These are phyloP conservation scores for Grapholita molesta DNA, from an alignment of 1,140 invertebrate species.

Conservation along the genomic window DNA sequence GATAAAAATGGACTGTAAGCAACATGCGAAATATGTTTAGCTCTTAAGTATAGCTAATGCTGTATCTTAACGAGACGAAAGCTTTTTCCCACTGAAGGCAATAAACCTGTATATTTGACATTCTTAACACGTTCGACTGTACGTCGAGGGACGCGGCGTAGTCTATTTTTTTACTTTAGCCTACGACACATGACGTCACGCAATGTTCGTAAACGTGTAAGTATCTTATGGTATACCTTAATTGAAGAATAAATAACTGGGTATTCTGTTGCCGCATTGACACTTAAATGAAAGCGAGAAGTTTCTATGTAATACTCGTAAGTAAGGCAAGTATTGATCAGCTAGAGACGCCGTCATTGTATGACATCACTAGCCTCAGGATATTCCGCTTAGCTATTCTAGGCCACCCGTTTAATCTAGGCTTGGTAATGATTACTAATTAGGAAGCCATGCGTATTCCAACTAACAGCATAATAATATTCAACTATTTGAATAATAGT, in stretches of 20 bases:
- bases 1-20: too few relatives aligned
- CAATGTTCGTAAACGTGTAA: too few relatives aligned
- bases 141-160: too few relatives aligned
- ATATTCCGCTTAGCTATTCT: slow-evolving; percentile 4
- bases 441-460: not conserved
- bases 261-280: not conserved
- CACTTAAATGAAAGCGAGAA: not conserved
- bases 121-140: too few relatives aligned
- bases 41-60: too few relatives aligned
- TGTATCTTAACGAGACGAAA: too few relatives aligned
- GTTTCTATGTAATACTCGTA: not conserved
- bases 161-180: too few relatives aligned
- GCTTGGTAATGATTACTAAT: slow-evolving; percentile 10
- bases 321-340: slow-evolving; percentile 11
- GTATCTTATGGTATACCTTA: too few relatives aligned
- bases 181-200: too few relatives aligned
- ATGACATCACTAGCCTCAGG: slow-evolving; percentile 6
- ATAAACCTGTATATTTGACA: too few relatives aligned
- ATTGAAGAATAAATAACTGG: not conserved
- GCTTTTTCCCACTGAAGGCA: too few relatives aligned
- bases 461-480: not conserved
- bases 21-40: too few relatives aligned
- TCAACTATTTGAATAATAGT: not conserved
- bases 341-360: not conserved
- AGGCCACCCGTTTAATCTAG: slow-evolving; percentile 8